Evolutionary conservation across 2,888 invertebrate species (phyloP).

Genomic region (Timandra comae): DNA sequence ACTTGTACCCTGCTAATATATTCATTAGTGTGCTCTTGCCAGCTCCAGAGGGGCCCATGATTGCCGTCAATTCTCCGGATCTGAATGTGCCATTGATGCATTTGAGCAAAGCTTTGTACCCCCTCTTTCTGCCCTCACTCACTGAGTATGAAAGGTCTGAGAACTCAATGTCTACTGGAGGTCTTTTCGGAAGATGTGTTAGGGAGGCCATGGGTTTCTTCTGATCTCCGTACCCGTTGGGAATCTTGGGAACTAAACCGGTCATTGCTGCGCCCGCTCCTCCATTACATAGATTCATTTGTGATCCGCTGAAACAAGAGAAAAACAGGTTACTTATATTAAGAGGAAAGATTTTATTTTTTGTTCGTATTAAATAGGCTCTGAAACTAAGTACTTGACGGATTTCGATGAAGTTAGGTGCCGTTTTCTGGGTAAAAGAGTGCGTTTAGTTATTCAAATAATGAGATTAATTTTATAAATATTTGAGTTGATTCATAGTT

Average conservation of each 20-base stretch:
- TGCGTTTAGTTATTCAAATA: too few relatives aligned
- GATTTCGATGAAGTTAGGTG: too few relatives aligned
- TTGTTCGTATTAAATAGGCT: too few relatives aligned
- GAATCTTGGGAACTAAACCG: slow-evolving; percentile 81
- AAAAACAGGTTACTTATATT: too few relatives aligned
- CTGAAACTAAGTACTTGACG: too few relatives aligned
- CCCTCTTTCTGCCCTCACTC: slow-evolving; percentile 86
- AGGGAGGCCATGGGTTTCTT: slow-evolving; percentile 85
- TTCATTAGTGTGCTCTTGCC: slow-evolving; percentile 92
- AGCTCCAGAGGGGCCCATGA: slow-evolving; percentile 94
- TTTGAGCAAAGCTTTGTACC: slow-evolving; percentile 91
- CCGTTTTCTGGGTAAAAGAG: too few relatives aligned
- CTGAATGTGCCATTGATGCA: slow-evolving; percentile 91
- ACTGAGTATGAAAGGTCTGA: slow-evolving; percentile 92
- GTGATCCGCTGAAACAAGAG: slow-evolving; percentile 79
- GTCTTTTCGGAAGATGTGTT: slow-evolving; percentile 89
- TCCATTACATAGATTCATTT: slow-evolving; percentile 85
- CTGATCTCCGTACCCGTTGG: slow-evolving; percentile 82
- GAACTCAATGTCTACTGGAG: slow-evolving; percentile 94
- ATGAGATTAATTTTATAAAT: too few relatives aligned
- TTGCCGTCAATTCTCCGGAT: slow-evolving; percentile 94
- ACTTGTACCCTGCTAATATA: slow-evolving; percentile 92
- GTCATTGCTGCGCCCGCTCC: slow-evolving; percentile 68
- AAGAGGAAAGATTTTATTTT: too few relatives aligned
- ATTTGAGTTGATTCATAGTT: too few relatives aligned